Percentiles rank a stretch among this genome's conserved stretches.
Conservation (phyloP, 2,797 vertebrate species). For the Fratercula arctica region DNA sequence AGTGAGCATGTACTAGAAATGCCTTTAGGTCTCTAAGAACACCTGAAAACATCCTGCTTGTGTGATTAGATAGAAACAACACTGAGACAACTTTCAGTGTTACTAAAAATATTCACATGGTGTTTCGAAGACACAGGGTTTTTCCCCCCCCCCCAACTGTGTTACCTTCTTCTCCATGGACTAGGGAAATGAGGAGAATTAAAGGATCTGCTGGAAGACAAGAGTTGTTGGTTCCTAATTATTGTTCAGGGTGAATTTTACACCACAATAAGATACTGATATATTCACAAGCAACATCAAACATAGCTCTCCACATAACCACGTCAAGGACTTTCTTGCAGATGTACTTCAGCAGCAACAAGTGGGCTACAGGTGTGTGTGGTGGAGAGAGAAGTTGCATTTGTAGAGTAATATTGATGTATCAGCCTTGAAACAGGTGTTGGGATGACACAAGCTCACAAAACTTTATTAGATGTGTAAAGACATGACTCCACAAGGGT, state of each 20-base stretch:
- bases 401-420: background rate
- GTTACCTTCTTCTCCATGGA: background rate
- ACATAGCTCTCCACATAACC: background rate
- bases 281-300: background rate
- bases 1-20: accelerated
- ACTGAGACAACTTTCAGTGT: accelerated
- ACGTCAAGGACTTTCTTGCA: background rate
- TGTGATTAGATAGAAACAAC: background rate
- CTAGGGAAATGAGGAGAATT: background rate
- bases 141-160: background rate
- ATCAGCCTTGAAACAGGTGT: background rate
- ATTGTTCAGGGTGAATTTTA: background rate
- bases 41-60: background rate
- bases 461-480: slow-evolving; percentile 43
- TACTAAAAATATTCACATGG: background rate
- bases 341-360: background rate
- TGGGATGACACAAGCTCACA: background rate
- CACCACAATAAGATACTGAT: background rate
- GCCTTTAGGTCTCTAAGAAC: background rate
- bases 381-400: background rate
- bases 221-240: background rate
- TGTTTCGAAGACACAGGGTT: background rate
- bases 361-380: background rate
- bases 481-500: background rate
- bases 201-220: background rate